Evolutionary conservation across 2,797 vertebrate species (phyloP).

Genomic region (Neosalanx taihuensis): DNA sequence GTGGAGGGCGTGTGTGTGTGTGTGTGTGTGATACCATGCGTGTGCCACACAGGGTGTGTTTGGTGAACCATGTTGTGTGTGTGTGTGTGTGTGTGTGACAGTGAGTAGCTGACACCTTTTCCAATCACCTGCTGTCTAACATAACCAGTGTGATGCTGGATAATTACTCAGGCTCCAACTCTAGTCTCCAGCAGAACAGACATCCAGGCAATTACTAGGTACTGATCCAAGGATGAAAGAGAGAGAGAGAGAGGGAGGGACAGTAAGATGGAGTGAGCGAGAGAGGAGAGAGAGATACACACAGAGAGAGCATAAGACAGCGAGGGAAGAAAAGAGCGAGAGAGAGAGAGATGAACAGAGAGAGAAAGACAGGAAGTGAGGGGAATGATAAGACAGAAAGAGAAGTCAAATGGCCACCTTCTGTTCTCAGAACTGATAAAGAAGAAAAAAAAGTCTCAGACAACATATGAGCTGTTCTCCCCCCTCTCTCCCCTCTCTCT

Average conservation of each 20-base stretch:
- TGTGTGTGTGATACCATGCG: constrained; percentile 7
- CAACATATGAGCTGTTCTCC: background rate
- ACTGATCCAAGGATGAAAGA: background rate
- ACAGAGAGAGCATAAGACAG: background rate
- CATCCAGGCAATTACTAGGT: background rate
- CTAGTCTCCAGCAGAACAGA: background rate
- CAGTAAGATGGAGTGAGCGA: background rate
- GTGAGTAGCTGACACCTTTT: background rate
- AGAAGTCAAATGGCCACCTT: constrained; percentile 12
- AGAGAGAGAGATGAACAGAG: background rate
- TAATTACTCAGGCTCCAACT: background rate
- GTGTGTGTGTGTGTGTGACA: background rate
- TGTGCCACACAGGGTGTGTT: constrained; percentile 14
- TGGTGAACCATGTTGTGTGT: constrained; percentile 8
- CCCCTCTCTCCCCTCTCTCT: background rate
- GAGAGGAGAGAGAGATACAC: too few relatives aligned
- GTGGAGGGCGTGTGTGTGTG: background rate
- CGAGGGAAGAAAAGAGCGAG: background rate
- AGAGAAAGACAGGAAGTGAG: background rate
- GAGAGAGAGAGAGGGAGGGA: background rate
- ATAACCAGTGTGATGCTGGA: background rate
- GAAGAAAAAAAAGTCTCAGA: background rate
- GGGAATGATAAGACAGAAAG: background rate
- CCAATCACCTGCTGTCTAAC: background rate
- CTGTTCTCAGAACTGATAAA: background rate